Evolutionary conservation across 1,140 invertebrate genomes (phyloP).

Genomic region (Callitettix versicolor): DNA sequence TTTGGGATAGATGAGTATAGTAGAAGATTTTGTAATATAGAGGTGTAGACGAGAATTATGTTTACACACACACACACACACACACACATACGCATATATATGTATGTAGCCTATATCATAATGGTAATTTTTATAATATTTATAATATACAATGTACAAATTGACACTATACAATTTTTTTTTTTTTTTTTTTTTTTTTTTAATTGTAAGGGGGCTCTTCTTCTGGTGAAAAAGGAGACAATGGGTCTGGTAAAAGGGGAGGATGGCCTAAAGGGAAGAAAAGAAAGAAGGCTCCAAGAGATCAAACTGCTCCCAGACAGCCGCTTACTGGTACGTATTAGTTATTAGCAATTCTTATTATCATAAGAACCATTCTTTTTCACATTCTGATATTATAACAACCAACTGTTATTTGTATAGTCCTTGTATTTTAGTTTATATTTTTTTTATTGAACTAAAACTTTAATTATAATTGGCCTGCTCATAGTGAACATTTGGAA

Average conservation of each 20-base stretch:
- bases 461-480: background rate
- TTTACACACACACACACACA: too few species aligned
- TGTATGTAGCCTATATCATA: too few species aligned
- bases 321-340: slow-evolving; percentile 51
- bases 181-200: too few species aligned
- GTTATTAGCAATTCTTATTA: slow-evolving; percentile 24
- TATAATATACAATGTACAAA: too few species aligned
- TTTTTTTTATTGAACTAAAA: background rate
- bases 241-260: slow-evolving; percentile 27
- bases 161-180: too few species aligned
- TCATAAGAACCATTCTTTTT: background rate
- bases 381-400: background rate
- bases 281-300: slow-evolving; percentile 50
- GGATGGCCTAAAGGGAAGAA: slow-evolving; percentile 45
- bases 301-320: slow-evolving; percentile 57
- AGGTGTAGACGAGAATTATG: too few species aligned
- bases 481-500: background rate
- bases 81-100: too few species aligned
- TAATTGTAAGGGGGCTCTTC: too few species aligned
- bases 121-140: too few species aligned
- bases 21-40: too few species aligned
- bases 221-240: slow-evolving; percentile 28
- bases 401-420: background rate
- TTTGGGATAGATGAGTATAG: too few species aligned
- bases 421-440: background rate